Evolutionary conservation across 2,888 invertebrate species (phyloP), one percentile per base, ranked within the genome.

Genomic region (Keiferia lycopersicella): DNA sequence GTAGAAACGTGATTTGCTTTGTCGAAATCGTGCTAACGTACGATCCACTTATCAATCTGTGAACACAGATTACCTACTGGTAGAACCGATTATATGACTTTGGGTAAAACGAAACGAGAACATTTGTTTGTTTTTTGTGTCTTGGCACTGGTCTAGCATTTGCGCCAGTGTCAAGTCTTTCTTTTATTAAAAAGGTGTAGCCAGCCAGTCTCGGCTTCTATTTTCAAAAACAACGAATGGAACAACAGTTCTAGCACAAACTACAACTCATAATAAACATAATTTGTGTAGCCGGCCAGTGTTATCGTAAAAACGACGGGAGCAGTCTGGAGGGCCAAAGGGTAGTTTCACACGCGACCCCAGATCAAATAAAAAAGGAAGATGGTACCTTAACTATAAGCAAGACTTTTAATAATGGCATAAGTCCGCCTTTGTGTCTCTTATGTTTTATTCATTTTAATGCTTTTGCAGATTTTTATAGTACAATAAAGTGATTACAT

Each of bases 261-360:
- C 56, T 56, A 56, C 56, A 56, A 56, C 30, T 59, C 20, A 39
- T 59, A 59, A 65, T 67, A 68, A 64, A 76, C 75, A 77, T 83
- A 83, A 84, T 84, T 82, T 79, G 73, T 76, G 79, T 83, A 77
- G 80, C n/a, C 56, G 16, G 56, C 30, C 26, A 30, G 26, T 81
- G 81, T 78, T 79, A 81, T 82, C 81, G 79, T 83, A 81, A 82
- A 84, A 45, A 80, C 76, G 77, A 81, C 74, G 66, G 69, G 66
- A 65, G 68, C 34, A 71, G 77, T 77, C 67, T 75, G 80, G 82
- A 80, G 78, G 80, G 83, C 79, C 79, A 71, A 67, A 76, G 71
- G 79, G 81, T 7, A 39, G 20, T 34, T 34, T 16, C 14, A 56
- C 56, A 56, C 56, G 56, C 56, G 56, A 56, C 18, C 51, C 22